phyloP scores from a whole-genome alignment of 2,888 invertebrate species.

The Sinopyrophorus schimmeli region DNA sequence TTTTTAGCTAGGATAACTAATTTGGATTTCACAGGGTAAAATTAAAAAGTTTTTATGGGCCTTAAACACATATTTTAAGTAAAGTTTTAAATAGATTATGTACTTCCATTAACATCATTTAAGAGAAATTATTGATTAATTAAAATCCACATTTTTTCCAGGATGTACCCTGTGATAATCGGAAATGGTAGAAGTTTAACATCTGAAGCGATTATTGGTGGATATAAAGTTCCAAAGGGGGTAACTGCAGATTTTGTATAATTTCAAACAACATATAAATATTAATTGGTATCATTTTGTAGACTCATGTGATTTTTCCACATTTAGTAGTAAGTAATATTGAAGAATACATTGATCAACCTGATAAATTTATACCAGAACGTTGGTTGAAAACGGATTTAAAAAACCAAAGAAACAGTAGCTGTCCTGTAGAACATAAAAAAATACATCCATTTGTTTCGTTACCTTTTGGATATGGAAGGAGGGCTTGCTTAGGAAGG shows the following conservation, averaged over 20 bases:
- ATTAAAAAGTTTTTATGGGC: no score
- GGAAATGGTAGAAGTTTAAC: constrained; percentile 79
- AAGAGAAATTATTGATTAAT: no score
- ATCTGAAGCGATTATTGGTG: constrained; percentile 73
- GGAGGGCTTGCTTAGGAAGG: constrained; percentile 77
- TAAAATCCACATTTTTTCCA: constrained; percentile 48
- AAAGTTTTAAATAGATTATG: not conserved
- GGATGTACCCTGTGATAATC: constrained; percentile 81
- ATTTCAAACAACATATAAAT: not conserved
- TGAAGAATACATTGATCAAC: constrained; percentile 71
- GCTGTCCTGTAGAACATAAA: constrained; percentile 51
- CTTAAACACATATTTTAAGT: no score
- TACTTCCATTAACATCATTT: not conserved
- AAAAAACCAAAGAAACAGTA: constrained; percentile 20
- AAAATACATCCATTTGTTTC: constrained; percentile 76
- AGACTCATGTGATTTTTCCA: constrained; percentile 80
- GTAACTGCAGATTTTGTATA: constrained; percentile 56
- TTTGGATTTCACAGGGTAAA: no score
- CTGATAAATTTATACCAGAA: constrained; percentile 72
- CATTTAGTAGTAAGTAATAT: constrained; percentile 77
- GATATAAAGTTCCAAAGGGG: constrained; percentile 80
- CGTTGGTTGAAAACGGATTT: constrained; percentile 69
- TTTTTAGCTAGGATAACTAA: no score
- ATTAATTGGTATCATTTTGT: constrained; percentile 41
- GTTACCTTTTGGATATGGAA: constrained; percentile 76